phyloP scores from a whole-genome alignment of 1,140 invertebrate genomes.

The Zaprionus nigranus region DNA sequence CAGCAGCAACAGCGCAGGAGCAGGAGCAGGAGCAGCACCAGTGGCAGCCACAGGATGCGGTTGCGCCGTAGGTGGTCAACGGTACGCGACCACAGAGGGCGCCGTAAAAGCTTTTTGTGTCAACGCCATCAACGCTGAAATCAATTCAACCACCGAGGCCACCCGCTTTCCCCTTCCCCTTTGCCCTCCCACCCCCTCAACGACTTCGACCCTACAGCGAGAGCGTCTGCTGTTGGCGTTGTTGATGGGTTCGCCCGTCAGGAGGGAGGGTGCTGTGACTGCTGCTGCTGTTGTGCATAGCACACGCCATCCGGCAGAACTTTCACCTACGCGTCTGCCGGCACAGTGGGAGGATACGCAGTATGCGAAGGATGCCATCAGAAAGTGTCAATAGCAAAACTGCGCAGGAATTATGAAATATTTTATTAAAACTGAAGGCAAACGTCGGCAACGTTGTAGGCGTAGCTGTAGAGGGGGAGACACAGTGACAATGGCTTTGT shows the following conservation, averaged over 20 bases:
- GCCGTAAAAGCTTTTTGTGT: conserved; percentile 83
- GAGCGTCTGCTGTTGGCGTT: conserved; percentile 63
- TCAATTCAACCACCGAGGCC: conserved; percentile 77
- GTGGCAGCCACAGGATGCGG: conserved; percentile 58
- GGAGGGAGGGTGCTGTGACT: conserved; percentile 19
- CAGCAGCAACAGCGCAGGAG: conserved; percentile 47
- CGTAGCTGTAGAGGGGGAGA: conserved; percentile 9
- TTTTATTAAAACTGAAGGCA: conserved; percentile 78
- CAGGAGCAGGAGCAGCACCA: conserved; percentile 25
- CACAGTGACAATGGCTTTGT: conserved; percentile 1
- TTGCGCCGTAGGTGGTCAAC: conserved; percentile 81
- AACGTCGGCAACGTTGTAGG: conserved; percentile 24
- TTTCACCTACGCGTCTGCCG: conserved; percentile 74
- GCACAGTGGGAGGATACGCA: conserved; percentile 58
- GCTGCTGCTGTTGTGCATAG: conserved; percentile 34
- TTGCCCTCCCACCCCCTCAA: not conserved
- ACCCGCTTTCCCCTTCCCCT: conserved; percentile 18
- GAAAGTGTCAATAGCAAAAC: conserved; percentile 80
- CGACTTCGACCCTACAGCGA: not conserved
- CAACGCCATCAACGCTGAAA: conserved; percentile 83
- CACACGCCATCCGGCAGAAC: conserved; percentile 45
- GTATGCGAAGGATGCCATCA: conserved; percentile 58
- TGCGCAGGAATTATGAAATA: conserved; percentile 79
- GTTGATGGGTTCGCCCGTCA: conserved; percentile 52
- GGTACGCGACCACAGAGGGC: conserved; percentile 78